Evolutionary conservation across 2,797 vertebrate genomes (phyloP).

Genomic region (Phoebastria nigripes): DNA sequence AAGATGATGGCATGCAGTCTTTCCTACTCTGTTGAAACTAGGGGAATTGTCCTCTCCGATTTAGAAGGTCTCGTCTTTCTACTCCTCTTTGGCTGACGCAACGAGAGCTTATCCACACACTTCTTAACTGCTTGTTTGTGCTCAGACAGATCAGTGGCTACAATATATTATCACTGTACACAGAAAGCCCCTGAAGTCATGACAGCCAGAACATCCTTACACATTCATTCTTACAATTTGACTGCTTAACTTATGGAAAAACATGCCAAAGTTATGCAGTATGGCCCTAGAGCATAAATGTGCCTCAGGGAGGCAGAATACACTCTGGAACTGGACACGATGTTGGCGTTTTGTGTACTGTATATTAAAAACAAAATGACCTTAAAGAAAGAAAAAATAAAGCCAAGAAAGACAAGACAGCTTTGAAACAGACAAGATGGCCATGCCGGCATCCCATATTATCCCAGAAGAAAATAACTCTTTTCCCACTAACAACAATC

Average conservation of each 20-base stretch:
- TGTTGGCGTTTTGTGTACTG: not conserved
- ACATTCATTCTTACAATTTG: not conserved
- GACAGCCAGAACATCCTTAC: not conserved
- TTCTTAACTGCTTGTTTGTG: not conserved
- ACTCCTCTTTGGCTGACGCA: not conserved
- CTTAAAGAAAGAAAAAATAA: not conserved
- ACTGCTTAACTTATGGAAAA: not conserved
- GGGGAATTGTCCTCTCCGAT: not conserved
- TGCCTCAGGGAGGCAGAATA: not conserved
- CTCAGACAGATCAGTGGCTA: not conserved
- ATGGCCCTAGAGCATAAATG: not conserved
- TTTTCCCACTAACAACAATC: not conserved
- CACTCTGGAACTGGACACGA: not conserved
- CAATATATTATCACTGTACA: not conserved
- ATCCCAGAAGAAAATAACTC: not conserved
- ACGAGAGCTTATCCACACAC: not conserved
- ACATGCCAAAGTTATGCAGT: not conserved
- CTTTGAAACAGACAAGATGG: not conserved
- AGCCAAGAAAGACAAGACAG: not conserved
- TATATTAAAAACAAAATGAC: not conserved
- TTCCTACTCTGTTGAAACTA: not conserved
- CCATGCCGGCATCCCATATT: fast-evolving
- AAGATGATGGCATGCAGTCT: fast-evolving
- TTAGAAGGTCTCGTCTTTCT: not conserved
- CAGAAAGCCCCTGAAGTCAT: not conserved